Percentiles rank a stretch among this genome's conserved stretches.
phyloP scores from a whole-genome alignment of 2,888 invertebrate species.

The Lampropteryx suffumata region DNA sequence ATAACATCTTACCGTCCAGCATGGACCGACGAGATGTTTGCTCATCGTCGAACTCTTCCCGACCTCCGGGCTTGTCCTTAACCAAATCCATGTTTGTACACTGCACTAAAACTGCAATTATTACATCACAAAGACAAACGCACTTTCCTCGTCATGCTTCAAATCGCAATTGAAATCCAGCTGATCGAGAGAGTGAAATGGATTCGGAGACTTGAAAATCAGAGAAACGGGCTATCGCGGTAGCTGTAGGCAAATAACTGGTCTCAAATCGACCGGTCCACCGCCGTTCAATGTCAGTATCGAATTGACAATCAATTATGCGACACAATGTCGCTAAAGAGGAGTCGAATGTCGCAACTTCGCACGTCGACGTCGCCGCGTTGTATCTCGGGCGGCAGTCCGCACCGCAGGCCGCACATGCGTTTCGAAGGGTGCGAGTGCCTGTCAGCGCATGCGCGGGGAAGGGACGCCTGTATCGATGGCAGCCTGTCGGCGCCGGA shows the following conservation, averaged over 20 bases:
- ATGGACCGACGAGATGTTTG: conserved; percentile 71
- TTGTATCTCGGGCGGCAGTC: conserved; percentile 42
- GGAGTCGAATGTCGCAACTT: conserved; percentile 66
- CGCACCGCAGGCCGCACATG: conserved; percentile 53
- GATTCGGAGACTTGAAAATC: conserved; percentile 37
- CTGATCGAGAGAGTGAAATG: conserved; percentile 32
- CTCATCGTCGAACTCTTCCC: conserved; percentile 68
- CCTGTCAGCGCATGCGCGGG: conserved; percentile 61
- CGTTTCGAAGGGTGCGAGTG: conserved; percentile 45
- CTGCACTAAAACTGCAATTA: conserved; percentile 45
- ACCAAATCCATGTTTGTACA: conserved; percentile 64
- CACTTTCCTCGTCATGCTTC: conserved; percentile 46
- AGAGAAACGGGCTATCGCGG: conserved; percentile 45
- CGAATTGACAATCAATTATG: conserved; percentile 79
- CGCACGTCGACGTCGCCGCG: conserved; percentile 42
- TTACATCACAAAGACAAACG: conserved; percentile 52
- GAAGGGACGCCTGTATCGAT: conserved; percentile 50
- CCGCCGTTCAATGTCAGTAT: conserved; percentile 78
- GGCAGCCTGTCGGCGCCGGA: conserved; percentile 40
- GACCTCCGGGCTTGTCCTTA: conserved; percentile 56
- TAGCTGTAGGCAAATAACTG: conserved; percentile 72
- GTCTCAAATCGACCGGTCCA: conserved; percentile 63
- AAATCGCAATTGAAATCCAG: conserved; percentile 48
- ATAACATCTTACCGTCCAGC: conserved; percentile 67
- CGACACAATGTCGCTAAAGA: conserved; percentile 65